These are phyloP conservation scores for Balearica regulorum DNA, from an alignment of 2,797 vertebrate species.

Conservation along the genomic window DNA sequence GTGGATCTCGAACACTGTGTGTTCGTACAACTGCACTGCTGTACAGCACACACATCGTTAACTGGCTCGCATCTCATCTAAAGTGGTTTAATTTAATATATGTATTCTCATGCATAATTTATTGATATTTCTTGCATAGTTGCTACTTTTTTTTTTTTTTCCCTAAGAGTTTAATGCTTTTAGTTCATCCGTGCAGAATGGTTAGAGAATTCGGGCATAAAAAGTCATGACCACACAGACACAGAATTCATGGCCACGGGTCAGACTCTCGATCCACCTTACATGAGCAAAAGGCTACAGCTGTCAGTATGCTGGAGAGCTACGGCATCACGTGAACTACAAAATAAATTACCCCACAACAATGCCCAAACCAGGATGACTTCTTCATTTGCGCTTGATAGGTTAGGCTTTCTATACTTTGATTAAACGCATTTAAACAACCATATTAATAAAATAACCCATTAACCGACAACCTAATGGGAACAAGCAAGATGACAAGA, in stretches of 20 bases:
- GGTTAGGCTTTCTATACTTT: background rate
- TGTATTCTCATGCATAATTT: constrained; percentile 46
- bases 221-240: background rate
- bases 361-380: background rate
- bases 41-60: background rate
- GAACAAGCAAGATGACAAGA: background rate
- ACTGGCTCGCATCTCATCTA: background rate
- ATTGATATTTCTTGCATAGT: constrained; percentile 14
- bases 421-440: background rate
- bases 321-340: background rate
- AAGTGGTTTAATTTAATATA: constrained; percentile 11
- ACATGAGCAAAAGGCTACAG: background rate
- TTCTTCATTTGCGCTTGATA: background rate
- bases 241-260: background rate
- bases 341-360: background rate
- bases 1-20: background rate
- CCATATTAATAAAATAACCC: background rate
- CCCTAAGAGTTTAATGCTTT: background rate
- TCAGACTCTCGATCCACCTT: background rate
- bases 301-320: background rate
- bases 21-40: background rate
- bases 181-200: background rate
- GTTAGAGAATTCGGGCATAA: background rate
- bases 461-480: background rate
- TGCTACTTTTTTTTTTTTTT: background rate